Evolutionary conservation across 2,113 vertebrate genomes (phyloP).

Genomic region (Rhinopomastus cyanomelas): DNA sequence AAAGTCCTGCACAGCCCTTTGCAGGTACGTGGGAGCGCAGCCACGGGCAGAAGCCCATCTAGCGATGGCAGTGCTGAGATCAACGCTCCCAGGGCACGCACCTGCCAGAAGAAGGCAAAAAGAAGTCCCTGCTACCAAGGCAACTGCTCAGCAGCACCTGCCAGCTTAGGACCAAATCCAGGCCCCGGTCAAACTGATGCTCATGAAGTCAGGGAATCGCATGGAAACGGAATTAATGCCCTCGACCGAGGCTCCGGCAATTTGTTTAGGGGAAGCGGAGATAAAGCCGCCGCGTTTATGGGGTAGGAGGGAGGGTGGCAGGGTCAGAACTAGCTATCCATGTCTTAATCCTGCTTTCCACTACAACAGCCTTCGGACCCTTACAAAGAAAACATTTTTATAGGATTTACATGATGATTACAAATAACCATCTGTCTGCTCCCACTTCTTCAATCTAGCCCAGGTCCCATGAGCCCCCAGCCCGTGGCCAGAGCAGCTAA

Average conservation of each 20-base stretch:
- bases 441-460: constrained; percentile 73
- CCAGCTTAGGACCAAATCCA: constrained; percentile 45
- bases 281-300: constrained; percentile 12
- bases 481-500: constrained; percentile 66
- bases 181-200: neutral
- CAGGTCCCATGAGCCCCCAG: constrained; percentile 59
- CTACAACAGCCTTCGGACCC: constrained; percentile 33
- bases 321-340: constrained; percentile 44
- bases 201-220: constrained; percentile 22
- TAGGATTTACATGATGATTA: constrained; percentile 75
- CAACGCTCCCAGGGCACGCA: neutral
- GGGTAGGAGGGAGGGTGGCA: neutral
- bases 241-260: constrained; percentile 7
- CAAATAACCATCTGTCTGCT: constrained; percentile 78
- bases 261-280: constrained; percentile 46
- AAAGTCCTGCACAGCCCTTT: neutral
- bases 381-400: constrained; percentile 57
- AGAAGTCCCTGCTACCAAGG: neutral
- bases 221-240: constrained; percentile 9
- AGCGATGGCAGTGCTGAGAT: neutral
- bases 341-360: constrained; percentile 48
- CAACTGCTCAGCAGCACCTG: constrained; percentile 51
- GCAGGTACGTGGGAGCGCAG: neutral
- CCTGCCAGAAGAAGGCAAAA: neutral
- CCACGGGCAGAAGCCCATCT: neutral